Evolutionary conservation across 2,888 invertebrate genomes (phyloP), one percentile per base, ranked within the genome.

Genomic region (Ecdyonurus torrentis): DNA sequence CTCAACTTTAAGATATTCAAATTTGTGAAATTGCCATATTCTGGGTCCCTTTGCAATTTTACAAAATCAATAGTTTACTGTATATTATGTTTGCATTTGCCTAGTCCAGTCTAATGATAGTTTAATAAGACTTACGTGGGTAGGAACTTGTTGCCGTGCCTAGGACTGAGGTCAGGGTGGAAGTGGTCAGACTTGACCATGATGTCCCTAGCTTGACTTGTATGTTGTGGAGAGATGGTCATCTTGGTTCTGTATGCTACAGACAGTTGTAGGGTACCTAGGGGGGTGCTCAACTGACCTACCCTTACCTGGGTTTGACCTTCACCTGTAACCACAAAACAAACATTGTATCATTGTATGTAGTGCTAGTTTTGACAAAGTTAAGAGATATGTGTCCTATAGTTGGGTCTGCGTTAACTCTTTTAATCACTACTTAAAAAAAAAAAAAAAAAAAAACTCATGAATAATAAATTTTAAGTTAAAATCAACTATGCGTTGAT

Each of bases 111-210:
- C n/a, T n/a, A n/a, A n/a, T n/a, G n/a, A n/a, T n/a, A n/a, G n/a
- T n/a, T n/a, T n/a, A n/a, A n/a, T n/a, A n/a, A n/a, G n/a, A n/a
- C n/a, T 37, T 15, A 37, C 37, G 7, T 37, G 37, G n/a, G n/a
- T n/a, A 37, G 37, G 37, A 37, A 37, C 37, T 37, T 37, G 37
- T 5, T 15, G 15, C 15, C 7, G 69, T 83, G 82, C 69, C 84
- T 82, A 0, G 87, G 85, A 71, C 87, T 86, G 67, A 83, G 73
- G 73, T 91, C 89, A 37, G 81, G 76, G 70, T 85, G 82, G 74
- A 93, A 95, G 75, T 95, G 92, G 75, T 94, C 91, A 72, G 91
- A 92, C 73, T 94, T 92, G 23, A 94, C 79, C 85, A 92, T 88
- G 52, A 91, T 87, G 10, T 65, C 65, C 7, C 66, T 67, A 15